These are phyloP conservation scores for Nasonia oneida DNA, from an alignment of 2,888 invertebrate species.

Conservation along the genomic window DNA sequence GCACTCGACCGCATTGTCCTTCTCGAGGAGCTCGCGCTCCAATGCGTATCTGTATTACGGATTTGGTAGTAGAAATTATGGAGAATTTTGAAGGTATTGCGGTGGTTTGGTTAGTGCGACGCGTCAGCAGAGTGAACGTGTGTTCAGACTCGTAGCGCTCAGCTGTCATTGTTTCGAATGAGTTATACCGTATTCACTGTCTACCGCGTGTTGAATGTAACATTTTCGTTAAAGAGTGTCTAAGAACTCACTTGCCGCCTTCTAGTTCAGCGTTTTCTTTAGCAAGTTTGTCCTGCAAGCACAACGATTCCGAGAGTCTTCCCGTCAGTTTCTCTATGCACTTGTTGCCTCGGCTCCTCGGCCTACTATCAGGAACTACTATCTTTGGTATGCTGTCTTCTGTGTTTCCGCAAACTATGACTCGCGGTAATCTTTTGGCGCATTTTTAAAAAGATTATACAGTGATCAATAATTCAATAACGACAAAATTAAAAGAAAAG, in stretches of 20 bases:
- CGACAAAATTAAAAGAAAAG: neutral
- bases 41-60: conserved; percentile 81
- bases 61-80: neutral
- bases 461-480: neutral
- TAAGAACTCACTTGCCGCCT: conserved; percentile 82
- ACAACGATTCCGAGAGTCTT: conserved; percentile 84
- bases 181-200: neutral
- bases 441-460: neutral
- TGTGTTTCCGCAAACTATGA: conserved; percentile 81
- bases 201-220: neutral
- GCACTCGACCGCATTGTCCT: conserved; percentile 83
- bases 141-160: neutral
- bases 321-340: conserved; percentile 78
- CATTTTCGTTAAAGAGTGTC: neutral
- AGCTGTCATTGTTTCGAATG: neutral
- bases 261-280: conserved; percentile 85
- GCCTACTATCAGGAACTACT: conserved; percentile 80
- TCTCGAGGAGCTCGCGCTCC: conserved; percentile 84
- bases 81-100: conserved; percentile 6
- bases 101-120: neutral
- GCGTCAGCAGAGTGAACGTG: conserved; percentile 16
- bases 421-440: conserved; percentile 78
- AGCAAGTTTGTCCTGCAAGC: conserved; percentile 85
- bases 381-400: conserved; percentile 81
- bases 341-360: conserved; percentile 71